Base-by-base conservation (phyloP, 1,140 invertebrate species). In the Amyelois transitella region DNA sequence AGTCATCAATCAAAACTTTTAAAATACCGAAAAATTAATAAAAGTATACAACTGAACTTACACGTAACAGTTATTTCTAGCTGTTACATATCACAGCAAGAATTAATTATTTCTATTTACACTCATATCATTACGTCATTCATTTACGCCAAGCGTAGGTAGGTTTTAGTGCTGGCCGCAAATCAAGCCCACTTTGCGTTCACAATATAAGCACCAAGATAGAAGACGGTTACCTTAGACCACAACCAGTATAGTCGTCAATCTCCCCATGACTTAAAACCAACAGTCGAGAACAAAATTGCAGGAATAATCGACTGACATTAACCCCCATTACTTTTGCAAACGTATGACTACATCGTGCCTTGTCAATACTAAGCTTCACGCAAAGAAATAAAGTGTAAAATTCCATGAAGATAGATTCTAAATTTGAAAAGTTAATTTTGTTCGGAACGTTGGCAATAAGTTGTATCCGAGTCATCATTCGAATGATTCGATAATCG, bases 281-380 rank as follows among this genome's bases (percentile, higher is more conserved):
- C 72, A 81, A 81, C 75, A 81, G 75, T 76, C 64, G 62, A 75
- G 75, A 47, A 48, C 52, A 22, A 54, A 54, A 81, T 81, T 78
- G 72, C 78, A 77, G 75, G 75, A 77, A 81, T 79, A 72, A 72
- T 72, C 66, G 63, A 45, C 72, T 65, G 55, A 55, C 67, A 77
- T 80, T 78, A 77, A 76, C 75, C 72, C 75, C 77, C 76, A 78
- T 81, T 78, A 78, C 67, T 69, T 63, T 68, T 56, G 62, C 72
- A 69, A 77, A 64, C 55, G 57, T 66, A 62, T 22, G 45, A 49
- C 48, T 38, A 51, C 57, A 60, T 61, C 55, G 8, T 66, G 53
- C 43, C 49, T 53, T 60, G 24, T 53, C 51, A 59, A 58, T 55
- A 43, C 20, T 32, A 55, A 48, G 58, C 60, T 72, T 65, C 52